Conservation (phyloP, 2,113 vertebrate genomes). For the Pseudorectes ferrugineus region DNA sequence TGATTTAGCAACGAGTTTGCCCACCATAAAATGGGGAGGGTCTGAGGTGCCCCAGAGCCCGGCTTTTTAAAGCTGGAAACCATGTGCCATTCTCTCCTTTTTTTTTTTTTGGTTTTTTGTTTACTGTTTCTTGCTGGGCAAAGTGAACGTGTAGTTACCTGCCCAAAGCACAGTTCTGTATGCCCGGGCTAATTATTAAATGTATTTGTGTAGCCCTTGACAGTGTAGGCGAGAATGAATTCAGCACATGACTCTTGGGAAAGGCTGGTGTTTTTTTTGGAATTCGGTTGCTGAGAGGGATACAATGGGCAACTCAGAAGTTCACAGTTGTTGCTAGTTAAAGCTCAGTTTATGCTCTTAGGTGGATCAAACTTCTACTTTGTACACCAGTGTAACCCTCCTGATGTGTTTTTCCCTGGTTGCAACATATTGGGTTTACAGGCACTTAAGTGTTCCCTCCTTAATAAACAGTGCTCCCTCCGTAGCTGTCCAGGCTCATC, state of each 20-base stretch:
- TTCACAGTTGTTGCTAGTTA: background rate
- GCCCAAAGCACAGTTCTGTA: background rate
- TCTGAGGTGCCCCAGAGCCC: background rate
- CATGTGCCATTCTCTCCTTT: fast-evolving
- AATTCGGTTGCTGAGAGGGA: background rate
- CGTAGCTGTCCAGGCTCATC: background rate
- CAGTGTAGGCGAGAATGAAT: background rate
- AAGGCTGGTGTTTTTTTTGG: background rate
- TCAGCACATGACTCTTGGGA: background rate
- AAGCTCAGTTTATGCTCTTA: background rate
- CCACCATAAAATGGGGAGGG: background rate
- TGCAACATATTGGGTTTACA: background rate
- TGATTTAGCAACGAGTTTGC: background rate
- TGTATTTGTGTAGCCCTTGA: background rate
- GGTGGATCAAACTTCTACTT: background rate
- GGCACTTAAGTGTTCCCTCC: background rate
- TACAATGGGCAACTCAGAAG: background rate
- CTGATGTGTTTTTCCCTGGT: background rate
- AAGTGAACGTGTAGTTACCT: background rate
- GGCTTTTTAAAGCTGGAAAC: background rate
- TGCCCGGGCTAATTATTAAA: background rate
- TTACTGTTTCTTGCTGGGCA: slow-evolving; percentile 9
- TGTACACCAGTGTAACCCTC: background rate
- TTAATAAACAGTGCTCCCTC: background rate
- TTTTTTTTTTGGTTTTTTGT: background rate